Base-by-base conservation (phyloP, 64 coral and sea anemone species). In the Platygyra sinensis region DNA sequence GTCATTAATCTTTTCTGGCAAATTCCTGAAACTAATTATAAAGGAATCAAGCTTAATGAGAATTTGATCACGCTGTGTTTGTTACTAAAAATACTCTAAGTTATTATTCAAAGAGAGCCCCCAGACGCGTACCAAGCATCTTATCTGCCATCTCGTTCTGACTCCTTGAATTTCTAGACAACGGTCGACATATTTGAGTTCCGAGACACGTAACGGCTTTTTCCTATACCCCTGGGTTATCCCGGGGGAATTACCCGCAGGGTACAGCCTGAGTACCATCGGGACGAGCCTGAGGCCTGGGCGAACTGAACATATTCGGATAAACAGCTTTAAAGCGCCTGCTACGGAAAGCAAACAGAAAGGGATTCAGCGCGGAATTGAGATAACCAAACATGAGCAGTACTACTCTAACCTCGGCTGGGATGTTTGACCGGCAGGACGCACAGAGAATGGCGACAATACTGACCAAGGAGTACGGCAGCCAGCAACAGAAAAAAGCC, bases 381-480 rank as follows among this genome's bases (percentile, higher is more conserved):
- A 89, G 73, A 78, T 89, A 89, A n/a, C 87, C 87, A n/a, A 89
- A 59, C 87, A 89, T 63, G 4, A 89, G 31, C 19, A 89, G 75
- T n/a, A 75, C 28, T 0, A 75, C 72, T 10, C 76, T 77, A 8
- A 46, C 87, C 11, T 89, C 72, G 29, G 51, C 8, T 4, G 87
- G 87, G 14, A 78, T 78, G 1, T 27, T 61, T 38, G 24, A 22
- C 6, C 22, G 22, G 52, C 74, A 76, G 4, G 72, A 31, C 8
- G 4, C 17, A 4, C 73, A 89, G 3, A 89, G 14, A 4, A 62
- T 62, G 65, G 29, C 29, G 9, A 89, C 73, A n/a, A 89, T 78
- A 9, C 61, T 72, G 16, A 89, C 30, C 0, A 60, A 77, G n/a
- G 72, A 63, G 22, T 22, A 89, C 49, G 87, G 87, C 22, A 89